Base-by-base conservation (phyloP, 2,113 vertebrate species). In the Rhombomys opimus region DNA sequence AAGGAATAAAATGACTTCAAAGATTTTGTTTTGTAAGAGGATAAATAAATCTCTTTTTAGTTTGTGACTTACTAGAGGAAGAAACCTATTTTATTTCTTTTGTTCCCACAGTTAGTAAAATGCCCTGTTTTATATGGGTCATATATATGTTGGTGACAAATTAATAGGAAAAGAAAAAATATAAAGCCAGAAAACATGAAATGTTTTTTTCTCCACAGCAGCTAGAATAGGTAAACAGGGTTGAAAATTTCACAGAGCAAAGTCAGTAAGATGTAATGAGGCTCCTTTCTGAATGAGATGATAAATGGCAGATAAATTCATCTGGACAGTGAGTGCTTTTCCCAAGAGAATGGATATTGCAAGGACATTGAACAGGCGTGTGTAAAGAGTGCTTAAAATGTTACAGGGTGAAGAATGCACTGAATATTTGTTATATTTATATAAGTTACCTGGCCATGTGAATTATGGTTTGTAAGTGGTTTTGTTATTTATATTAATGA, bases 211-310 rank as follows among this genome's bases (percentile, higher is more conserved):
- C 89, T 65, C 89, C 89, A 93, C 23, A 84, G 70, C 57, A 95
- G 72, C 57, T 67, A 73, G 22, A 73, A 89, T 20, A 54, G 30
- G 50, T 93, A 75, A 97, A 87, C 70, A 93, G 59, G 68, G 95
- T 95, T 84, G 77, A 95, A 92, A 90, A 46, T 75, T 93, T 96
- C 52, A 89, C 81, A 90, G 75, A 67, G 32, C 57, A 93, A 86
- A 90, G 81, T 89, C 61, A 92, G 73, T 57, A 82, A 87, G 27
- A 30, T 92, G 81, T 97, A 96, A 93, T 94, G 96, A 96, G 87
- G 38, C 57, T 94, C n/a, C 89, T 97, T 97, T 91, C 91, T 97
- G 91, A 95, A 35, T 61, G 15, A 95, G 68, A 89, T 93, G 84
- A 93, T 72, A 84, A 96, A 85, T 80, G 35, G 23, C 81, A 84